Percentiles rank a stretch among this genome's conserved stretches.
Evolutionary conservation across 1,140 invertebrate species (phyloP).

Genomic region (Limonius californicus): DNA sequence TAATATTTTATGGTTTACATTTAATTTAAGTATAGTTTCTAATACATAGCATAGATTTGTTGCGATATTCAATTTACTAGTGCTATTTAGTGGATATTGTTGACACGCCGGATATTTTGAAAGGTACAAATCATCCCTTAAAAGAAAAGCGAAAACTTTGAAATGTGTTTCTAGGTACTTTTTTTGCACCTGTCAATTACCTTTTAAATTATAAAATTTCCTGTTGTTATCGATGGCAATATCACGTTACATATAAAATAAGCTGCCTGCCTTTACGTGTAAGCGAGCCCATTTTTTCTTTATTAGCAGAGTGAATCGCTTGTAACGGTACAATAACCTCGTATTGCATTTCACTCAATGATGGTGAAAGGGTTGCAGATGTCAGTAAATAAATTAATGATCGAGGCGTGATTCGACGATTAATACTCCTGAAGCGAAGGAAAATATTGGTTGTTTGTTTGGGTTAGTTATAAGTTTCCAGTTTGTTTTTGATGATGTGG

Average conservation of each 20-base stretch:
- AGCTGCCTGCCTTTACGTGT: background rate
- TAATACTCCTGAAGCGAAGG: background rate
- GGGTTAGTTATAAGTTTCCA: background rate
- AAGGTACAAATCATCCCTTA: no score
- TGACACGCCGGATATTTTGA: no score
- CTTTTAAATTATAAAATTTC: no score
- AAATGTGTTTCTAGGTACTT: no score
- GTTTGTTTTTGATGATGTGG: background rate
- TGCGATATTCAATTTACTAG: no score
- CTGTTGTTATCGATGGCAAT: background rate
- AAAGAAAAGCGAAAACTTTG: no score
- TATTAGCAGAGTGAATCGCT: background rate
- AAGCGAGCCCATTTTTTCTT: background rate
- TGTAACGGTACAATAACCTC: background rate
- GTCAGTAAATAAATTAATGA: slow-evolving; percentile 11
- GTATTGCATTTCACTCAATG: slow-evolving; percentile 5
- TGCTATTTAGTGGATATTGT: no score
- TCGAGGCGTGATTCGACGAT: slow-evolving; percentile 4
- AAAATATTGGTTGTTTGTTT: slow-evolving; percentile 4
- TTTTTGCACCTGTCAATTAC: no score
- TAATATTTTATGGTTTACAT: no score
- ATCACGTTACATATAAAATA: background rate
- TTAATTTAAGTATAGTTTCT: no score
- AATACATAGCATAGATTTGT: no score
- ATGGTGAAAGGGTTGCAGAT: background rate